Percentiles rank a stretch among this genome's conserved stretches.
phyloP scores from a whole-genome alignment of 1,140 invertebrate genomes.

The Lordiphosa stackelbergi region DNA sequence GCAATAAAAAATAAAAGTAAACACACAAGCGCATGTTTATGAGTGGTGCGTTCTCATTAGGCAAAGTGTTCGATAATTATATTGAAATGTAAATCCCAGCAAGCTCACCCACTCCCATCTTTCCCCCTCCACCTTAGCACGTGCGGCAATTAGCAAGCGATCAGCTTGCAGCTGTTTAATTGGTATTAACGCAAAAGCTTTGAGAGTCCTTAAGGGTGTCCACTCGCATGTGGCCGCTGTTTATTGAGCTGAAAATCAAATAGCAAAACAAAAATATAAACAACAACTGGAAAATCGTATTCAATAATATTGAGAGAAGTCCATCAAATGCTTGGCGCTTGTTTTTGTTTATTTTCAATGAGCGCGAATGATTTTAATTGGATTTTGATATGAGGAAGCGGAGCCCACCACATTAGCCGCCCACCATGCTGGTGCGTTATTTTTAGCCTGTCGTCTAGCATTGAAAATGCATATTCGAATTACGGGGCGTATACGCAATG shows the following conservation, averaged over 20 bases:
- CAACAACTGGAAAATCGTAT: constrained; percentile 30
- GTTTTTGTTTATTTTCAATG: constrained; percentile 53
- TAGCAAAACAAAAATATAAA: constrained; percentile 23
- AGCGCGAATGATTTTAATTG: constrained; percentile 66
- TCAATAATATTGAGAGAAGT: constrained; percentile 20
- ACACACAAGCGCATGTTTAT: constrained; percentile 31
- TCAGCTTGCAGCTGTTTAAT: constrained; percentile 45
- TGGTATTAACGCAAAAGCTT: constrained; percentile 25
- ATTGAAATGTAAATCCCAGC: constrained; percentile 47
- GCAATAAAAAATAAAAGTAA: constrained; percentile 61
- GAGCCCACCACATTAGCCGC: constrained; percentile 11
- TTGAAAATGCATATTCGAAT: constrained; percentile 55
- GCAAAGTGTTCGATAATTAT: constrained; percentile 56
- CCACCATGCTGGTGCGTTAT: constrained; percentile 34
- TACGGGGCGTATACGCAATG: constrained; percentile 51
- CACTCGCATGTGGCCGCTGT: constrained; percentile 11
- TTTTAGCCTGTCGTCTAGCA: constrained; percentile 62
- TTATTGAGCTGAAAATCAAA: constrained; percentile 33
- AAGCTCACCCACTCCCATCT: neutral
- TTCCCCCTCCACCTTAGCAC: constrained; percentile 11
- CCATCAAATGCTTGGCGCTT: constrained; percentile 32
- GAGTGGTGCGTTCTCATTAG: constrained; percentile 40
- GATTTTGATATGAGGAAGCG: constrained; percentile 56
- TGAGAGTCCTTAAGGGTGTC: constrained; percentile 6
- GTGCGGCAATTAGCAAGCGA: constrained; percentile 43